Base-by-base conservation (phyloP, 2,888 invertebrate genomes). In the Amblyteles armatorius region DNA sequence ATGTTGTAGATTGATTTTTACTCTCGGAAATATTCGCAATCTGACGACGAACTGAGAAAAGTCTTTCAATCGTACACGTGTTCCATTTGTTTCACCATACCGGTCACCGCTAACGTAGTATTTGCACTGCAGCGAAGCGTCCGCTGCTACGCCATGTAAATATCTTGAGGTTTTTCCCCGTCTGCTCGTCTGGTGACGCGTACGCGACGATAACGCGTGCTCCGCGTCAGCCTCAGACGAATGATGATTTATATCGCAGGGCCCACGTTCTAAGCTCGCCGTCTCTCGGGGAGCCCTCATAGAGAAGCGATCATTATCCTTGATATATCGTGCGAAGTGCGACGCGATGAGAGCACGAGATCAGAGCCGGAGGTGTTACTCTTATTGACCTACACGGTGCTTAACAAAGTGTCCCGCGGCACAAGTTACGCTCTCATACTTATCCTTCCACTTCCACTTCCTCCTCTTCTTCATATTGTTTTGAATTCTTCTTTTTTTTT, bases 341-440 rank as follows among this genome's bases (percentile, higher is more conserved):
- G 36, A 22, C 11, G 7, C 29, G 36, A 76, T 26, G 57, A 13
- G 63, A 33, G 63, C 65, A 19, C 36, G 52, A 36, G 29, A 63
- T 74, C 76, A 36, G 50, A 22, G 50, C n/a, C 22, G 7, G 50
- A 76, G 50, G 50, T 50, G 65, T 36, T 65, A 76, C 65, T 76
- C 50, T 50, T 52, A 76, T 65, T 76, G 76, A 76, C 76, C 76
- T 36, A 76, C 16, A 22, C 78, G 48, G 48, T 44, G 73, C 36
- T 26, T 33, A 63, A 36, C 36, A 29, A 67, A 77, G 65, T 67
- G 55, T 65, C 72, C 52, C 71, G 77, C 67, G 72, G 36, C 52
- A 44, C 67, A 60, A 48, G 48, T n/a, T 36, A 77, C 71, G 72
- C 65, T 78, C 36, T 82, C 33, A n/a, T 48, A 26, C 44, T 67